Conservation (phyloP, 2,113 vertebrate species). For the Podarcis cretensis region DNA sequence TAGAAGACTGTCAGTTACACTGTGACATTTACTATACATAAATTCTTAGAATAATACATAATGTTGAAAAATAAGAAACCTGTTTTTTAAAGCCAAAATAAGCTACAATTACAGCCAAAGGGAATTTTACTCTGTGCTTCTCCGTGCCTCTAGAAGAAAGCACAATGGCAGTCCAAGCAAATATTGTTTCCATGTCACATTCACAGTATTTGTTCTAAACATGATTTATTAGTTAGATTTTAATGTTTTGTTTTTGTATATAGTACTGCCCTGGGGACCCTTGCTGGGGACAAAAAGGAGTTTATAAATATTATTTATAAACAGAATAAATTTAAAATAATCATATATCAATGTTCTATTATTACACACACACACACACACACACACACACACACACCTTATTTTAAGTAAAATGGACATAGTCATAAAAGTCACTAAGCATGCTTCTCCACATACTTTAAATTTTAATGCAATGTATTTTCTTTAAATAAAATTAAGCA, state of each 20-base stretch:
- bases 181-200: not conserved
- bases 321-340: no score
- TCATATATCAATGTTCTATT: no score
- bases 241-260: not conserved
- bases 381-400: not conserved
- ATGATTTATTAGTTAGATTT: not conserved
- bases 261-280: not conserved
- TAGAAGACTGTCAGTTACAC: not conserved
- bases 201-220: not conserved
- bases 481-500: not conserved
- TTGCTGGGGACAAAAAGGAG: not conserved
- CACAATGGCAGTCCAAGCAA: not conserved
- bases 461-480: conserved; percentile 8
- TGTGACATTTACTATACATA: conserved; percentile 13
- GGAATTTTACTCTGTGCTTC: not conserved
- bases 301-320: no score
- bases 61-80: conserved; percentile 1
- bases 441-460: not conserved
- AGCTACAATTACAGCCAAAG: not conserved
- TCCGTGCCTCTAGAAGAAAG: not conserved
- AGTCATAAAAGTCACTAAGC: no score
- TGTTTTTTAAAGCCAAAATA: not conserved
- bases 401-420: no score
- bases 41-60: not conserved
- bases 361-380: not conserved